Percentiles rank a stretch among this genome's conserved stretches.
Conservation (phyloP, 2,797 vertebrate genomes). For the Melopsittacus undulatus region DNA sequence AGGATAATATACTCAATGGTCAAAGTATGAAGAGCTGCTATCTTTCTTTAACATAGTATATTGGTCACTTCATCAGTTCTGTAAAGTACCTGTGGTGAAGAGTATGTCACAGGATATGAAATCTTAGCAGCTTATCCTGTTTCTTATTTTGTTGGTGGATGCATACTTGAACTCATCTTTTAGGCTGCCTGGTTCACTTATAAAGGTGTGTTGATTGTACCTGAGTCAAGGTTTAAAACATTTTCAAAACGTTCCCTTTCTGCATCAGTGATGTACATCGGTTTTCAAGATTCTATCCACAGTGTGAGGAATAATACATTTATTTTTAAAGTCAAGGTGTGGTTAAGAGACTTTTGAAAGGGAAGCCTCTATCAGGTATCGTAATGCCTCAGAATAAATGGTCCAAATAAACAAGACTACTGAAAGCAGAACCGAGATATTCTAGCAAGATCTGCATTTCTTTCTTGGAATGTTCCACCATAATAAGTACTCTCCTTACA, state of each 20-base stretch:
- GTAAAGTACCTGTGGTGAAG: neutral
- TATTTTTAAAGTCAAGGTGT: neutral
- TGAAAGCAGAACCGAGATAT: neutral
- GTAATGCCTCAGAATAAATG: neutral
- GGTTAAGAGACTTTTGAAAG: neutral
- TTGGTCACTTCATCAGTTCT: neutral
- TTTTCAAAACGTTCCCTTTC: neutral
- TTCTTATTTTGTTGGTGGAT: neutral
- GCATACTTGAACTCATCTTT: fast-evolving
- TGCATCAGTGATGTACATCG: neutral
- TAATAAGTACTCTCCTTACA: neutral
- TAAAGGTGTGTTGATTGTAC: neutral
- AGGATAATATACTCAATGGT: neutral
- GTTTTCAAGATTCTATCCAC: neutral
- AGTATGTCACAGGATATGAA: neutral
- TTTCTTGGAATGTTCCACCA: neutral
- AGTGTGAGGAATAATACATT: neutral
- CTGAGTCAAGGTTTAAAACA: neutral
- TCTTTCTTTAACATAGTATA: neutral
- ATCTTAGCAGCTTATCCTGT: neutral
- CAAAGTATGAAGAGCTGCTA: neutral
- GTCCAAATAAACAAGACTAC: neutral
- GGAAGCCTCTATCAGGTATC: neutral
- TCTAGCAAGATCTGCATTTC: neutral
- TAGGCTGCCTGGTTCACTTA: neutral